Evolutionary conservation across 2,888 invertebrate species (phyloP), one percentile per base, ranked within the genome.

Genomic region (Drosophila maculinotata): DNA sequence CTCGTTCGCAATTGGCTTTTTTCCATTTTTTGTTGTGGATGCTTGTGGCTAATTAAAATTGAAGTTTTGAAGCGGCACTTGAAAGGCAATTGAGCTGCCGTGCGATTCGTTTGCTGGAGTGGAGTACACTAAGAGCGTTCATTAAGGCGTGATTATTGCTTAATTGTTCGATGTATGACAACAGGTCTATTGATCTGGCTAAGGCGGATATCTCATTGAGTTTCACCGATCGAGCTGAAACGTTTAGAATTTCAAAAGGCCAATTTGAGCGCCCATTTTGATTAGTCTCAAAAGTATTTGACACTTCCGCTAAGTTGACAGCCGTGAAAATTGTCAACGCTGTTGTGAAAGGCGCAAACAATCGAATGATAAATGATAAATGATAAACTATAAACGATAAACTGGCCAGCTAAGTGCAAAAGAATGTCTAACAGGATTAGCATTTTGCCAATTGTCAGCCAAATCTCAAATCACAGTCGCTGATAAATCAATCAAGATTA

Each of bases 301-400:
- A 74, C 76, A 87, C 89, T 89, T 88, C 88, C 88, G 88, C 87
- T 80, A 89, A 87, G 79, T 82, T 83, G 87, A 87, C 89, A 89
- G 74, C 71, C 79, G 83, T 89, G 76, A 82, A 83, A 81, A 80
- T 77, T 88, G 87, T 80, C 73, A 70, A 72, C 64, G 76, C 56
- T 80, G 81, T 69, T 81, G 84, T 83, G 72, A 72, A 76, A 74
- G 76, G 64, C 52, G 58, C 71, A 67, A 69, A 86, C 88, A 88
- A 83, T 77, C 38, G 71, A 72, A 74, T 82, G 86, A 84, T 84
- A 75, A 85, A 84, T 81, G 60, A 71, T 69, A 39, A 54, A 58
- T 14, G 54, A 53, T 53, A 59, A 45, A 39, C 35, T 41, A 35
- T 57, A 30, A 59, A n/a, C 44, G 39, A 28, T 39, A 36, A 23